These are phyloP conservation scores for Axis porcinus DNA, from an alignment of 2,113 vertebrate genomes.

Conservation along the genomic window DNA sequence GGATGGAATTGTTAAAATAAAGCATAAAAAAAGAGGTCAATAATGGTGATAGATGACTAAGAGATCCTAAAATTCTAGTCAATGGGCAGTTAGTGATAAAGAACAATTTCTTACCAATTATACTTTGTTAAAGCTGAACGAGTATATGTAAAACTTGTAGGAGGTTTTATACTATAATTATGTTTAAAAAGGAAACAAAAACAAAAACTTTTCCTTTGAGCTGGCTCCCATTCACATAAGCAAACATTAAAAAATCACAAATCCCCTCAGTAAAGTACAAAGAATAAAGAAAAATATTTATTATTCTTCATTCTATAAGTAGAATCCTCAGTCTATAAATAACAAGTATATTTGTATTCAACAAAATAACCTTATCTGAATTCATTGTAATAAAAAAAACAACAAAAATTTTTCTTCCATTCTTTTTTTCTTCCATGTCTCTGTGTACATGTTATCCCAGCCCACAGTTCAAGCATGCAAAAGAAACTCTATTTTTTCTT, in stretches of 20 bases:
- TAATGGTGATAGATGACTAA: not conserved
- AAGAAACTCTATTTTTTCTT: not conserved
- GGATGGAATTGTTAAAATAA: not conserved
- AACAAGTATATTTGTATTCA: not conserved
- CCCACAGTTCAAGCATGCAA: not conserved
- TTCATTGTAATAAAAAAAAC: not conserved
- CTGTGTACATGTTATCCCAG: not conserved
- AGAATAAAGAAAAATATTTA: not conserved
- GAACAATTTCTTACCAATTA: not conserved
- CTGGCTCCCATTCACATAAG: not conserved
- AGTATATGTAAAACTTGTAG: not conserved
- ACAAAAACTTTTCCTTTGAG: not conserved
- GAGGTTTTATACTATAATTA: not conserved
- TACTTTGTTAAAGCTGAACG: not conserved
- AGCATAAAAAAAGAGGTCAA: not conserved
- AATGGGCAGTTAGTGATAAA: not conserved
- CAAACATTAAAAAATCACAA: not conserved
- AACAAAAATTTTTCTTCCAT: not conserved
- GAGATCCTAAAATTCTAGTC: not conserved
- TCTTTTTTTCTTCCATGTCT: not conserved
- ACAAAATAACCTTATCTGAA: not conserved
- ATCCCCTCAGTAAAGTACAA: not conserved
- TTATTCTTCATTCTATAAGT: not conserved
- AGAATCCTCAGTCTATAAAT: not conserved
- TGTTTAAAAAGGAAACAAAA: not conserved